Base-by-base conservation (phyloP, 92 coral and sea anemone genomes). In the Palythoa grandis region DNA sequence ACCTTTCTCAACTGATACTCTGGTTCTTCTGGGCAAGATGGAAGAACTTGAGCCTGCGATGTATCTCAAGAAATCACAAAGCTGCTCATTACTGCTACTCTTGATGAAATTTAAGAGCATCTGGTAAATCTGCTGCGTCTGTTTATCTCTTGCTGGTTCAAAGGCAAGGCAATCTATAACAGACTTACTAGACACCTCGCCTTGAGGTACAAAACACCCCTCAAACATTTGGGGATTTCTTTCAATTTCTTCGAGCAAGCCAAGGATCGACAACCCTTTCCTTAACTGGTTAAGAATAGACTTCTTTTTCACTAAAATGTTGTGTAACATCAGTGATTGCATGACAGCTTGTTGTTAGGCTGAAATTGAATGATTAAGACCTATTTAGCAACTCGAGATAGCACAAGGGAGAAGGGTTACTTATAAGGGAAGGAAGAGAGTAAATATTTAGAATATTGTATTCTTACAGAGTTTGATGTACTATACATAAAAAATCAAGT, bases 51-150 rank as follows among this genome's bases (percentile, higher is more conserved):
- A 5, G 4, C 90, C 88, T 14, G 90, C 82, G 47, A 68, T 43
- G 20, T 78, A 70, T 16, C 58, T 79, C 70, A 82, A 87, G 11
- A 82, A 70, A 37, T 87, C 71, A 60, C 73, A n/a, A 20, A 82
- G 52, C 22, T 83, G 79, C 24, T 87, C 71, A 17, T 48, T 69
- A 83, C 69, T 63, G 17, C 35, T 11, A 70, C 53, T 72, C 54
- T 24, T 69, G 20, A 87, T 37, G 58, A 48, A 76, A 76, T 48
- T 47, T 76, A 76, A 76, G 24, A 76, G 82, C 65, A 47, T 47
- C 82, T 76, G 82, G 61, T 76, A 76, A 39, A 76, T 47, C 24
- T 50, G 60, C 61, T 76, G 65, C 16, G 82, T 76, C 24, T 76
- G 60, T 47, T 76, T 76, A 16, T 40, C 66, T 76, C 61, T 35